Evolutionary conservation across 2,113 vertebrate species (phyloP).

Genomic region (Cichladusa arquata): DNA sequence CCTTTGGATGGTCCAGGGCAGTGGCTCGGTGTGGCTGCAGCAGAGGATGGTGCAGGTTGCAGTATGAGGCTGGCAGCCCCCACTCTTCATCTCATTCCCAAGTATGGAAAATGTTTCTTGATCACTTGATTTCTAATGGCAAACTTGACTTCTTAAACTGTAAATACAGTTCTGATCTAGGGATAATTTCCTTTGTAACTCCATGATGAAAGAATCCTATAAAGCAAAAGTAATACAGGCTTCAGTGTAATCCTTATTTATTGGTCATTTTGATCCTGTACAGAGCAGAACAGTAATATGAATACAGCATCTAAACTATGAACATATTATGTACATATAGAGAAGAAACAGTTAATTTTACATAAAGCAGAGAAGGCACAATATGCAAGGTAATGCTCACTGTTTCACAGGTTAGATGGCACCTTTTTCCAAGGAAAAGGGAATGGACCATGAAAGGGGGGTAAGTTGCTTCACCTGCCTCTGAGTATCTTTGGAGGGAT

Average conservation of each 20-base stretch:
- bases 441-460: not conserved
- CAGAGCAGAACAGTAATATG: not conserved
- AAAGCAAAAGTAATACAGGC: not conserved
- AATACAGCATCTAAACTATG: not conserved
- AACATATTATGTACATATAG: not conserved
- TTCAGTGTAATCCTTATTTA: not conserved
- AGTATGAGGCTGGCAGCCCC: not conserved
- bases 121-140: not conserved
- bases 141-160: not conserved
- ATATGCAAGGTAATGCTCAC: not conserved
- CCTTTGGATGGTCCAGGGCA: not conserved
- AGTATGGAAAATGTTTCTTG: not conserved
- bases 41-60: not conserved
- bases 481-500: not conserved
- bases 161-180: not conserved
- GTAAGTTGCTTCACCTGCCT: not conserved
- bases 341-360: not conserved
- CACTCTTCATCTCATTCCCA: not conserved
- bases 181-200: not conserved
- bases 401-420: not conserved
- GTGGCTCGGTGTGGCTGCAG: fast-evolving
- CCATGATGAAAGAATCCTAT: not conserved
- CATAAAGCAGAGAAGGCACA: not conserved
- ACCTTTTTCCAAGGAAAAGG: not conserved
- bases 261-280: conserved; percentile 6